phyloP scores from a whole-genome alignment of 1,140 invertebrate species.

The Drosophila navojoa region DNA sequence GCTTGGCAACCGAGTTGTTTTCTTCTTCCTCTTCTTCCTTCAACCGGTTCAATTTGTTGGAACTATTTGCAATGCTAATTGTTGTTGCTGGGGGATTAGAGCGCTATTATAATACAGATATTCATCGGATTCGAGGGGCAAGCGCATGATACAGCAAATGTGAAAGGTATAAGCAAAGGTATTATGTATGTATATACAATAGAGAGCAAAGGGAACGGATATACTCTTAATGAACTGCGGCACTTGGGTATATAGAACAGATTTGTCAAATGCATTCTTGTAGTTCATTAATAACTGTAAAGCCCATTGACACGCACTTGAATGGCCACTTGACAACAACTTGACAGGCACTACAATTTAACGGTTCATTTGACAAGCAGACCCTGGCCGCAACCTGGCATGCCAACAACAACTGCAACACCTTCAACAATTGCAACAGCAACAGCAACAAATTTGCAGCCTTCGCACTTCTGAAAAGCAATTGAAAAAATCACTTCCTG shows the following conservation, averaged over 20 bases:
- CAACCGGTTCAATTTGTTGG: slow-evolving; percentile 7
- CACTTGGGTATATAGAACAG: too few relatives aligned
- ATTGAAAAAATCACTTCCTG: slow-evolving; percentile 45
- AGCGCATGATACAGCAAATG: neutral
- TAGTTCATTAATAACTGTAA: too few relatives aligned
- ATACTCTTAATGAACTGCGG: too few relatives aligned
- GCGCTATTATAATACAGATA: slow-evolving; percentile 11
- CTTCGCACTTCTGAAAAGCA: slow-evolving; percentile 28
- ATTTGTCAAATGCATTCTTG: too few relatives aligned
- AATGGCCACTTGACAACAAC: slow-evolving; percentile 5
- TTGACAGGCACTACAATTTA: slow-evolving; percentile 13
- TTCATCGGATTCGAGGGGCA: slow-evolving; percentile 3
- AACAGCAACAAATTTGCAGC: slow-evolving; percentile 14
- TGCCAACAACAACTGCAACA: slow-evolving; percentile 5
- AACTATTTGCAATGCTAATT: slow-evolving; percentile 23
- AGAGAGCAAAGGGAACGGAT: neutral
- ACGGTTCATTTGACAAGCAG: slow-evolving; percentile 30
- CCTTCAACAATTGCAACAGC: slow-evolving; percentile 1
- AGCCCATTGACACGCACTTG: neutral
- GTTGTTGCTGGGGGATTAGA: neutral
- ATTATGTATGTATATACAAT: neutral
- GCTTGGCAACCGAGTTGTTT: slow-evolving; percentile 1
- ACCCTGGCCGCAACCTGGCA: slow-evolving; percentile 11
- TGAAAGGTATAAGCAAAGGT: slow-evolving; percentile 4
- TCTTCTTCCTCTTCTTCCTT: neutral